Base-by-base conservation (phyloP, 2,797 vertebrate species). In the Dicrostonyx torquatus region DNA sequence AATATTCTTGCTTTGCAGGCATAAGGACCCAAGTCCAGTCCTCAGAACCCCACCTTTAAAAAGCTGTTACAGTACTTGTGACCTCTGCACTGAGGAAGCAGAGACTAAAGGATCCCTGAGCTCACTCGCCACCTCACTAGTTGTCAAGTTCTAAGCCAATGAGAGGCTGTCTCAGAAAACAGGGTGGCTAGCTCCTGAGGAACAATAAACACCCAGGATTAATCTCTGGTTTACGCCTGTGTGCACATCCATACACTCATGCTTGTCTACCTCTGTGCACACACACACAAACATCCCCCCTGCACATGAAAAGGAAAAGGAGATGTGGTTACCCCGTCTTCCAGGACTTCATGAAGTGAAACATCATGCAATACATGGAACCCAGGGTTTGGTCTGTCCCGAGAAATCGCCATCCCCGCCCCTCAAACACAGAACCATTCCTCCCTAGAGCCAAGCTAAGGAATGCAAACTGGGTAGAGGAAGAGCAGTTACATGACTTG, bases 291-390 rank as follows among this genome's bases (percentile, higher is more conserved):
- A 24, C 66, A 72, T 40, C 2, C 55, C 29, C 45, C 17, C 55
- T 34, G 22, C 5, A 58, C 37, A 60, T 45, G 4, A 75, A 66
- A 82, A 84, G 43, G 8, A 43, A 68, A 26, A 73, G 66, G 29
- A 26, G 8, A 48, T 18, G 14, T 2, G 29, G 14, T 87, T 29
- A 37, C 58, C 72, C 0, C 0, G 24, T 37, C 66, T 50, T n/a
- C 70, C 26, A 55, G 62, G 91, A 55, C 78, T 48, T 53, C 40
- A 31, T 15, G 22, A 78, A 64, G 24, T 37, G 15, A 18, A 37
- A 0, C 18, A 5, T 1, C 58, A 37, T 18, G 2, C 1, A 75
- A 6, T 3, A 13, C 40, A 22, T 9, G 43, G 17, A 13, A 45
- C 24, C 76, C 43, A 14, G 87, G 78, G 55, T 29, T 29, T 3